Percentiles rank a stretch among this genome's conserved stretches.
These are phyloP conservation scores for Amblyornis subalaris DNA, from an alignment of 2,113 vertebrate genomes.

Conservation along the genomic window DNA sequence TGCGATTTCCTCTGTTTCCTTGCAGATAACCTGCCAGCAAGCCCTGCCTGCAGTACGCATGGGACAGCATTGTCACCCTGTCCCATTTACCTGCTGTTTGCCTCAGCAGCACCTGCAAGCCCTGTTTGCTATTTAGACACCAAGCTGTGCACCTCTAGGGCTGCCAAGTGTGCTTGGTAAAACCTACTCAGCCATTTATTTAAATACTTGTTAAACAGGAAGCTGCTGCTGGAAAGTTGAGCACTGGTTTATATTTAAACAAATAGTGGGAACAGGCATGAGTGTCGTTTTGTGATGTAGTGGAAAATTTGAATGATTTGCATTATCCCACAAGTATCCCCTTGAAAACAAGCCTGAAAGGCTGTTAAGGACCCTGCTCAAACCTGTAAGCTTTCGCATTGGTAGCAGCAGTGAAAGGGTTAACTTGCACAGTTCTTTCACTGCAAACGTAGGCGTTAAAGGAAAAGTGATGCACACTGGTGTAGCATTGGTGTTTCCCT, in stretches of 20 bases:
- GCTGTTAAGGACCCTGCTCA: neutral
- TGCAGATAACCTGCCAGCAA: neutral
- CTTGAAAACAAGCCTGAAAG: neutral
- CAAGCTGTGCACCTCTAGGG: rapidly evolving
- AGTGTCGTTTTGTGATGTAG: neutral
- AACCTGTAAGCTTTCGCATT: neutral
- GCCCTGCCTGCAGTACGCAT: rapidly evolving
- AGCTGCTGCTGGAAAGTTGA: slow-evolving; percentile 26
- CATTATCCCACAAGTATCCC: neutral
- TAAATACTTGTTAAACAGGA: slow-evolving; percentile 49
- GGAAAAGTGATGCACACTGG: neutral
- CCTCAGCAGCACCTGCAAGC: neutral
- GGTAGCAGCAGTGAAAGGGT: neutral
- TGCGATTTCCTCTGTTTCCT: neutral
- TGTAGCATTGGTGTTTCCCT: slow-evolving; percentile 35
- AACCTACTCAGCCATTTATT: neutral
- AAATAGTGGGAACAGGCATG: neutral
- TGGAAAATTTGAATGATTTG: slow-evolving; percentile 4
- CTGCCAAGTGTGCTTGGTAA: neutral
- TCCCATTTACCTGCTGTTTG: neutral
- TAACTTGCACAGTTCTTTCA: neutral
- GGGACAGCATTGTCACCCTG: neutral
- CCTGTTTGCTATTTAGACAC: neutral
- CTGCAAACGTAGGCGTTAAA: neutral
- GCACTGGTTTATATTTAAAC: neutral